phyloP scores from a whole-genome alignment of 1,140 invertebrate species.

The Caenorhabditis tropicalis region DNA sequence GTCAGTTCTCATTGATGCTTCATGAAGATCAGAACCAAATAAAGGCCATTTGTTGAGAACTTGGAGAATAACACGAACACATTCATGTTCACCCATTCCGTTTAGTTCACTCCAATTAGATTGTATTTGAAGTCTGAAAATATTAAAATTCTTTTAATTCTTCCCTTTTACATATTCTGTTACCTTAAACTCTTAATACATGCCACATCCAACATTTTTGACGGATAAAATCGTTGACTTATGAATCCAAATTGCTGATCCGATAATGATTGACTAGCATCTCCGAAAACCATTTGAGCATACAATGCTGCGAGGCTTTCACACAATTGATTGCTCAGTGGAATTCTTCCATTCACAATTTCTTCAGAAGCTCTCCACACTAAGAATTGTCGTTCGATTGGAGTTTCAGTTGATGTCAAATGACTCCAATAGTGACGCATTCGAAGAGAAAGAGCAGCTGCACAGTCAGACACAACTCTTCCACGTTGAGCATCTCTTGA shows the following conservation, averaged over 20 bases:
- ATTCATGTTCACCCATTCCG: constrained; percentile 60
- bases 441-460: constrained; percentile 53
- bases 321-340: constrained; percentile 61
- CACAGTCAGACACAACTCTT: constrained; percentile 38
- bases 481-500: constrained; percentile 57
- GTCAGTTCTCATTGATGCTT: constrained; percentile 59
- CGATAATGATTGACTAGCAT: constrained; percentile 47
- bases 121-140: constrained; percentile 38
- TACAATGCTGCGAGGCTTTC: constrained; percentile 64
- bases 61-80: constrained; percentile 60
- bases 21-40: constrained; percentile 60
- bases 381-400: constrained; percentile 62
- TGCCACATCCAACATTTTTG: constrained; percentile 61
- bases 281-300: constrained; percentile 64
- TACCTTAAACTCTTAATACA: constrained; percentile 53
- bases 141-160: not conserved
- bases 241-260: constrained; percentile 57
- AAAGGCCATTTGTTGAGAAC: constrained; percentile 64
- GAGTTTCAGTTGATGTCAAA: constrained; percentile 61
- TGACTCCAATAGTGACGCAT: constrained; percentile 64
- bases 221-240: constrained; percentile 58
- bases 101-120: constrained; percentile 59
- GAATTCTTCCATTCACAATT: constrained; percentile 60
- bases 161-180: not conserved
- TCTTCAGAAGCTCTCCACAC: constrained; percentile 65